Percentiles rank a stretch among this genome's conserved stretches.
Conservation (phyloP, 1,140 invertebrate genomes). For the Bombus difficillimus region DNA sequence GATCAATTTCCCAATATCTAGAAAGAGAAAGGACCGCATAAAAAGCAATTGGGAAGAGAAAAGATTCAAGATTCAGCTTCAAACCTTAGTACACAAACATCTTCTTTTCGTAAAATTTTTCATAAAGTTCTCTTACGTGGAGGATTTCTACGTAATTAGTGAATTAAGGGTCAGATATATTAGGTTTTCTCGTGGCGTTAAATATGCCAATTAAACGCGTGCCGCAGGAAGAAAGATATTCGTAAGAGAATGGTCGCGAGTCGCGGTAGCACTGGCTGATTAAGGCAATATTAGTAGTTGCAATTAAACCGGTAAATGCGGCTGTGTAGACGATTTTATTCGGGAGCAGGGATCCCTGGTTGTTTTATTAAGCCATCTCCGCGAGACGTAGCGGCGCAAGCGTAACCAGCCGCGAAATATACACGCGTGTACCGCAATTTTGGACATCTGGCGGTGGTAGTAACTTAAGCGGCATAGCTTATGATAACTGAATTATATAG, state of each 20-base stretch:
- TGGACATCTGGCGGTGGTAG: conserved; percentile 51
- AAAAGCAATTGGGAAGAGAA: background rate
- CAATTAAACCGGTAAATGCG: conserved; percentile 18
- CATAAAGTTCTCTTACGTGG: background rate
- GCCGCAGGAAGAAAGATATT: background rate
- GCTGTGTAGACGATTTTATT: conserved; percentile 33
- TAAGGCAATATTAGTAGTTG: conserved; percentile 25
- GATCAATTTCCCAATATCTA: too few species aligned
- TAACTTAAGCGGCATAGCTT: conserved; percentile 51
- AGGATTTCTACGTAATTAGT: background rate
- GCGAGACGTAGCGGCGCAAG: background rate
- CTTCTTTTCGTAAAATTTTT: background rate
- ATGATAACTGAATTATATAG: conserved; percentile 57
- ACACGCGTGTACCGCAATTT: conserved; percentile 51
- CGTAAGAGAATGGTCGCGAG: background rate
- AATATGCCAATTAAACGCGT: background rate
- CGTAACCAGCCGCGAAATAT: conserved; percentile 24
- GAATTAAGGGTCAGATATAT: background rate
- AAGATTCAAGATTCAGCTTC: background rate
- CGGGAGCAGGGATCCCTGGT: background rate
- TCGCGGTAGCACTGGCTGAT: conserved; percentile 12
- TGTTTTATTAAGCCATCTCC: conserved; percentile 40
- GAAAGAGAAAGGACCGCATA: background rate
- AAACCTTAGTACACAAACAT: background rate
- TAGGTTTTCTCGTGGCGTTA: background rate